Base-by-base conservation (phyloP, 2,797 vertebrate genomes). In the Tinamus major region DNA sequence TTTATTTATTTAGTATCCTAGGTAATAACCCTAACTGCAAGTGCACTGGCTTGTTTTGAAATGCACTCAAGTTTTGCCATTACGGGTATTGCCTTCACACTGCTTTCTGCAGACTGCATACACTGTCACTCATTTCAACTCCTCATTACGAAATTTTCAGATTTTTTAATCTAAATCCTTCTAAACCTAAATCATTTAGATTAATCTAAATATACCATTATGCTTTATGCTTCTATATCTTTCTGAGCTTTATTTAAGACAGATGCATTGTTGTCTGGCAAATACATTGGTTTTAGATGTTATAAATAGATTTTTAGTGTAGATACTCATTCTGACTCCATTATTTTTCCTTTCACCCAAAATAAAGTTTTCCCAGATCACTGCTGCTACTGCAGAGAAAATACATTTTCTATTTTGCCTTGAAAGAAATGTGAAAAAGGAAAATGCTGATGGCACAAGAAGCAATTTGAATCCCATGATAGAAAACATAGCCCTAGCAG, bases 391-490 rank as follows among this genome's bases (percentile, higher is more conserved):
- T 89, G 83, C 89, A 93, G 95, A 97, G 92, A 96, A 55, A 97
- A 97, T 95, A 95, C 85, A 94, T 97, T 97, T 97, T 95, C 96
- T 94, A 88, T 83, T 94, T 94, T 48, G 42, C 92, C 96, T 97
- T 96, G 96, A 95, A 97, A 97, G 97, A 96, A 97, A 97, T 97
- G 94, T 96, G 96, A 90, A 95, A 96, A 93, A 95, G 90, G 35
- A n/a, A 93, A 96, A 96, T 75, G 95, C 91, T 96, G 96, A 96
- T 93, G 85, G 95, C 91, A 86, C 64, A 67, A 95, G 92, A 96
- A 98, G 93, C 96, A 97, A 97, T 97, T 90, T 97, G 92, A 97
- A 96, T 97, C 95, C 96, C 92, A 90, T 95, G 93, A 96, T 97
- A 93, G 96, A 96, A 96, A 96, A 97, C 94, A 96, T 68, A 91